phyloP scores from a whole-genome alignment of 2,113 vertebrate genomes.

The Salvator merianae region DNA sequence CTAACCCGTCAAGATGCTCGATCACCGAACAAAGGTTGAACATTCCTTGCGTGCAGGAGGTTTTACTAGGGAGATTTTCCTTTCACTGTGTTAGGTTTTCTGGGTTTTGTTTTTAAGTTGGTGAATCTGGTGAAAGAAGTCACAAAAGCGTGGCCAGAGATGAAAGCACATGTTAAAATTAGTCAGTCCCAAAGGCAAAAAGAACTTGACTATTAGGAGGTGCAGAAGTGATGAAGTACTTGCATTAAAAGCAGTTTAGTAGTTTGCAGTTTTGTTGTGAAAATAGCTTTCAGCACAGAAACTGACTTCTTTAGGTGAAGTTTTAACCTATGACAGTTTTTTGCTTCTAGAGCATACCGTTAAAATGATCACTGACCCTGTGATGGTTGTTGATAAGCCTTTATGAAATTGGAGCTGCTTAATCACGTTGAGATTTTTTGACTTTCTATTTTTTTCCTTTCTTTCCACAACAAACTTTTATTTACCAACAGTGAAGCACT shows the following conservation, averaged over 20 bases:
- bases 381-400: conserved; percentile 72
- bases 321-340: conserved; percentile 86
- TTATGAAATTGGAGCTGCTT: conserved; percentile 85
- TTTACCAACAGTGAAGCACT: conserved; percentile 86
- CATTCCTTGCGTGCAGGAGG: conserved; percentile 84
- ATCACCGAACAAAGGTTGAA: conserved; percentile 78
- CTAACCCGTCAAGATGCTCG: conserved; percentile 75
- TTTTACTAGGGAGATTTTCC: conserved; percentile 69
- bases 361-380: conserved; percentile 76
- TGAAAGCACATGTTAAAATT: conserved; percentile 69
- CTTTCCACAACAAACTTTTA: conserved; percentile 79
- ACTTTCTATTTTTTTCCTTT: conserved; percentile 43
- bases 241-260: conserved; percentile 85
- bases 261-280: conserved; percentile 83
- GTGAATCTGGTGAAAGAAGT: conserved; percentile 61
- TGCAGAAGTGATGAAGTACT: conserved; percentile 84
- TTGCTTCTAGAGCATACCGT: conserved; percentile 82
- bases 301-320: conserved; percentile 81
- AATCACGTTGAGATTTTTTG: conserved; percentile 75
- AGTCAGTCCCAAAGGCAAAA: conserved; percentile 81
- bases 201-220: conserved; percentile 78
- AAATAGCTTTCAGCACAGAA: conserved; percentile 80
- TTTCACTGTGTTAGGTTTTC: conserved; percentile 62
- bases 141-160: conserved; percentile 70
- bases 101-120: conserved; percentile 50